phyloP scores from a whole-genome alignment of 2,797 vertebrate genomes.

The Melanotaenia trifasciata region DNA sequence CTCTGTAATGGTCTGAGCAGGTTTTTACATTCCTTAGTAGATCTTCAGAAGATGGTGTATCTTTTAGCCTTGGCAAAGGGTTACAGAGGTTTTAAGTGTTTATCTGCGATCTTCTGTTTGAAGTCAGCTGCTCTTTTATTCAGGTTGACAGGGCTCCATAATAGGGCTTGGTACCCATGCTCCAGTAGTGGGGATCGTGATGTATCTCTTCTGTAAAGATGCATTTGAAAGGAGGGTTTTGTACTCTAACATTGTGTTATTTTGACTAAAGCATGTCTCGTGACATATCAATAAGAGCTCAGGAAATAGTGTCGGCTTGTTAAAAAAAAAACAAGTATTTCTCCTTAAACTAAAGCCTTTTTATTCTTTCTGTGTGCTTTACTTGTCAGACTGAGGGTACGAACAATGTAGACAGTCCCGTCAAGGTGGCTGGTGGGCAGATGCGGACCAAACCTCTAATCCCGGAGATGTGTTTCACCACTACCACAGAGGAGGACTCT shows the following conservation, averaged over 20 bases:
- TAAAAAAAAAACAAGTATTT: neutral
- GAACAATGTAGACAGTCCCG: constrained; percentile 72
- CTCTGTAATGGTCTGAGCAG: too few relatives aligned
- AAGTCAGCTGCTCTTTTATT: too few relatives aligned
- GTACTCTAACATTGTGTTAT: neutral
- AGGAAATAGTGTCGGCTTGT: neutral
- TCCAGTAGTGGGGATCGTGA: too few relatives aligned
- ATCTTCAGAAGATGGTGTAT: too few relatives aligned
- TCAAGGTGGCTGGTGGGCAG: constrained; percentile 68
- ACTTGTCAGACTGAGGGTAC: constrained; percentile 85
- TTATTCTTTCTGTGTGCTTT: constrained; percentile 9
- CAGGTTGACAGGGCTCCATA: too few relatives aligned
- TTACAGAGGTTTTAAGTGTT: too few relatives aligned
- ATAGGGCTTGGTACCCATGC: too few relatives aligned
- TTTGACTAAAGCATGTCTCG: neutral
- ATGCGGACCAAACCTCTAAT: constrained; percentile 91
- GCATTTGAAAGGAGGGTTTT: too few relatives aligned
- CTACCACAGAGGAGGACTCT: constrained; percentile 87
- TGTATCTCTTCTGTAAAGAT: too few relatives aligned
- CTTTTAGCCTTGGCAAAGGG: too few relatives aligned
- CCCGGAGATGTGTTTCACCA: constrained; percentile 96
- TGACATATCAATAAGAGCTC: neutral
- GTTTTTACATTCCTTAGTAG: too few relatives aligned
- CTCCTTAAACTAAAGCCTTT: neutral
- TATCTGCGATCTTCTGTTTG: too few relatives aligned